phyloP scores from a whole-genome alignment of 2,888 invertebrate species.

The Machimus atricapillus region DNA sequence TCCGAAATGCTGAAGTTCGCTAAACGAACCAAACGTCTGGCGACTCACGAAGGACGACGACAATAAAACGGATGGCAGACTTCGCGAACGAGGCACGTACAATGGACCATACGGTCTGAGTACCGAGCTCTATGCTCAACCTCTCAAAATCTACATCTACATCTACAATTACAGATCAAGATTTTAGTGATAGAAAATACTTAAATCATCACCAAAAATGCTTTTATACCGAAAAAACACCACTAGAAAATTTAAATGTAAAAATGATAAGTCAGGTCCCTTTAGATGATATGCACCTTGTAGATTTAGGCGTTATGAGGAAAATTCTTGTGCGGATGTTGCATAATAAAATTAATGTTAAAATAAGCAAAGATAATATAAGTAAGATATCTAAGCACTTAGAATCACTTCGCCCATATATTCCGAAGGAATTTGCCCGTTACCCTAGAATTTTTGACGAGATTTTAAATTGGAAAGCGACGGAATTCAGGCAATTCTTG shows the following conservation, averaged over 20 bases:
- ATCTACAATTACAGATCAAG: not conserved
- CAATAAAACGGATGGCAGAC: too few relatives aligned
- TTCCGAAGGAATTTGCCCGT: slow-evolving; percentile 22
- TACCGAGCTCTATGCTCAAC: too few relatives aligned
- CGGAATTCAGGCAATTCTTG: slow-evolving; percentile 40
- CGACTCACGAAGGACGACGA: too few relatives aligned
- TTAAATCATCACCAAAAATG: slow-evolving; percentile 26
- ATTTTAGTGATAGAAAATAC: slow-evolving; percentile 28
- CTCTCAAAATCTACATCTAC: too few relatives aligned
- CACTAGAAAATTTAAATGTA: slow-evolving; percentile 16
- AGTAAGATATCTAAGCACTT: not conserved
- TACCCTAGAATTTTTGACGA: slow-evolving; percentile 24
- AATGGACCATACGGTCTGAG: too few relatives aligned
- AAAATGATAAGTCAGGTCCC: slow-evolving; percentile 40
- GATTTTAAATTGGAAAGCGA: slow-evolving; percentile 29
- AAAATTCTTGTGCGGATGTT: slow-evolving; percentile 34
- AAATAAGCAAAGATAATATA: not conserved
- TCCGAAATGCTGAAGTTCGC: too few relatives aligned
- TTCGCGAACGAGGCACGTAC: too few relatives aligned
- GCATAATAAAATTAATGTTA: not conserved
- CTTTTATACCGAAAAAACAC: slow-evolving; percentile 19
- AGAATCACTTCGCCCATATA: not conserved
- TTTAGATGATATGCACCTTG: slow-evolving; percentile 37
- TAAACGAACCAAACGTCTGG: too few relatives aligned
- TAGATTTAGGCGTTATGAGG: slow-evolving; percentile 33